These are phyloP conservation scores for Bhutanitis thaidina DNA, from an alignment of 2,888 invertebrate genomes.

Conservation along the genomic window DNA sequence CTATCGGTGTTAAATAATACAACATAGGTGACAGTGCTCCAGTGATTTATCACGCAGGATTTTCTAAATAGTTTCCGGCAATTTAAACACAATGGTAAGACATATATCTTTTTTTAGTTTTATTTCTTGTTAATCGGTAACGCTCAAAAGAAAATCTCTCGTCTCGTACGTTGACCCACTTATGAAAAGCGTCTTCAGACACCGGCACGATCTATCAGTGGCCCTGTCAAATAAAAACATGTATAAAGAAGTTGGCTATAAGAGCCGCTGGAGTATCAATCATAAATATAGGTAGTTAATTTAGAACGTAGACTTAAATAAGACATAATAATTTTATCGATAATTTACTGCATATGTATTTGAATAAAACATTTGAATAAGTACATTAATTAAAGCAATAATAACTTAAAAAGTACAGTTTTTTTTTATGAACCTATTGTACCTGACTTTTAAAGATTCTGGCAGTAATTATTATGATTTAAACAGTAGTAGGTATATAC, in stretches of 20 bases:
- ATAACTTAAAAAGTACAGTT: too few relatives aligned
- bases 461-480: neutral
- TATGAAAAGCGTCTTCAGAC: conserved; percentile 29
- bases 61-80: conserved; percentile 6
- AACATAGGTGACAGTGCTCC: conserved; percentile 55
- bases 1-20: conserved; percentile 45
- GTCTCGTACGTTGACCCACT: conserved; percentile 54
- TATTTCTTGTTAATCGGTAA: neutral
- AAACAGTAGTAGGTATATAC: neutral
- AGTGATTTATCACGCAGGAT: conserved; percentile 41
- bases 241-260: too few relatives aligned
- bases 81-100: conserved; percentile 16
- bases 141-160: conserved; percentile 33
- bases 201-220: conserved; percentile 17
- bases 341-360: too few relatives aligned
- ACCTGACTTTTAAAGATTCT: too few relatives aligned
- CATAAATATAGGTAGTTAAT: too few relatives aligned
- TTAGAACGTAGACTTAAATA: too few relatives aligned
- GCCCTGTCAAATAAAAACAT: neutral
- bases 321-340: too few relatives aligned
- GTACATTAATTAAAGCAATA: too few relatives aligned
- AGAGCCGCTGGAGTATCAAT: too few relatives aligned
- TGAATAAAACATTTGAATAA: too few relatives aligned
- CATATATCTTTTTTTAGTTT: too few relatives aligned
- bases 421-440: too few relatives aligned